phyloP scores from a whole-genome alignment of 2,113 vertebrate species.

The Xiphorhynchus elegans region DNA sequence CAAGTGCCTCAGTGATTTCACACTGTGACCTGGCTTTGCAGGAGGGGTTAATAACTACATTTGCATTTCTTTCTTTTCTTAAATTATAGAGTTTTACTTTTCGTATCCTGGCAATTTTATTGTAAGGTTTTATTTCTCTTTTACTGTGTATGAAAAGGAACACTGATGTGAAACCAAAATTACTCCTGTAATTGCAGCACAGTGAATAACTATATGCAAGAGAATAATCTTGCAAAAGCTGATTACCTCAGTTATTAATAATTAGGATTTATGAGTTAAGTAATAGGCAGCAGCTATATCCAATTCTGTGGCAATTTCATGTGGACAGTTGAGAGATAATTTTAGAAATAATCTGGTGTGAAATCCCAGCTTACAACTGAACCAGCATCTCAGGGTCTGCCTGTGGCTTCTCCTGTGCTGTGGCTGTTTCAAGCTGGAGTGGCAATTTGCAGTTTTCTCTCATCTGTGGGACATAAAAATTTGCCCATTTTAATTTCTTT shows the following conservation, averaged over 20 bases:
- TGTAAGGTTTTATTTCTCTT: background rate
- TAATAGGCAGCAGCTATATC: background rate
- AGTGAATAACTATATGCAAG: background rate
- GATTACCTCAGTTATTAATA: constrained; percentile 29
- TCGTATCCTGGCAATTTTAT: background rate
- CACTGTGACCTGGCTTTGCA: background rate
- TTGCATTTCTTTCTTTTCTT: background rate
- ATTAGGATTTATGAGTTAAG: constrained; percentile 32
- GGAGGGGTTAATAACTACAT: background rate
- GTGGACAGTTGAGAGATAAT: background rate
- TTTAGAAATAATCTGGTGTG: background rate
- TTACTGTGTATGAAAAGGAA: background rate
- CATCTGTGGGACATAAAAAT: background rate
- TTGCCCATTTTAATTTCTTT: background rate
- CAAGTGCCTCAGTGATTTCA: no score
- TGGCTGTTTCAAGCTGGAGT: background rate
- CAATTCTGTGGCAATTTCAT: background rate
- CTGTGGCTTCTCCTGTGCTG: background rate
- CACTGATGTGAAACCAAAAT: background rate
- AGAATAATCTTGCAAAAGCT: constrained; percentile 15
- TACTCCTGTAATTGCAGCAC: background rate
- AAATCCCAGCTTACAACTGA: background rate
- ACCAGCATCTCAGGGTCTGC: background rate
- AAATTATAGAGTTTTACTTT: background rate
- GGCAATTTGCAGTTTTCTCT: background rate